Conservation (phyloP, 1,140 invertebrate genomes). For the Muscidifurax raptorellus region DNA sequence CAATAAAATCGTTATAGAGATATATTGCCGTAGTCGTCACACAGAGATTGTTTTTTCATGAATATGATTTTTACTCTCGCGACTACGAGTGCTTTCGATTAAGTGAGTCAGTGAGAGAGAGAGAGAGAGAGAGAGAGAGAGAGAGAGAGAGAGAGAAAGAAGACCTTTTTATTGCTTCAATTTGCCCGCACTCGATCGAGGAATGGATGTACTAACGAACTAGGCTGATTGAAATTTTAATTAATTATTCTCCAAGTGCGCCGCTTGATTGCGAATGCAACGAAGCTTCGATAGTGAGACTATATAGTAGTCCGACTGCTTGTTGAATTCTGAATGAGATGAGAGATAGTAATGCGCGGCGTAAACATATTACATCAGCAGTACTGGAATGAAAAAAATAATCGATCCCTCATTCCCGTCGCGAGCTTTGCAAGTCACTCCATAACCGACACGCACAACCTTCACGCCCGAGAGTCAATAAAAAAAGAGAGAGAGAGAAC, state of each 20-base stretch:
- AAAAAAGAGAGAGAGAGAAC: not conserved
- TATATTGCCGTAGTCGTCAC: too few relatives aligned
- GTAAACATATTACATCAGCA: too few relatives aligned
- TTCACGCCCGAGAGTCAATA: not conserved
- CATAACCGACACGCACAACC: not conserved
- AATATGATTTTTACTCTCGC: too few relatives aligned
- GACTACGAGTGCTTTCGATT: too few relatives aligned
- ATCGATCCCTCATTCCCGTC: not conserved
- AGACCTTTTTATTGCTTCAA: not conserved
- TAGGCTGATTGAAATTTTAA: not conserved
- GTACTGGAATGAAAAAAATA: not conserved
- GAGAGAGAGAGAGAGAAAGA: not conserved
- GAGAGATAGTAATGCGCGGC: too few relatives aligned
- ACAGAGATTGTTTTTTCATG: too few relatives aligned
- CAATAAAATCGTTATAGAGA: too few relatives aligned
- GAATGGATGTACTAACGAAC: not conserved
- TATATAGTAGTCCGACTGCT: too few relatives aligned
- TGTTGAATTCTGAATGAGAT: too few relatives aligned
- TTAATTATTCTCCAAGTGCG: not conserved
- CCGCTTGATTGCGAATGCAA: too few relatives aligned
- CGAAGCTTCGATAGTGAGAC: not conserved
- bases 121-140: not conserved
- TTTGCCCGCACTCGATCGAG: too few relatives aligned
- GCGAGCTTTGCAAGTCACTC: not conserved
- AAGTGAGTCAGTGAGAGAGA: not conserved